Percentiles rank a stretch among this genome's conserved stretches.
These are phyloP conservation scores for Phoeniculus purpureus DNA, from an alignment of 2,797 vertebrate genomes.

Conservation along the genomic window DNA sequence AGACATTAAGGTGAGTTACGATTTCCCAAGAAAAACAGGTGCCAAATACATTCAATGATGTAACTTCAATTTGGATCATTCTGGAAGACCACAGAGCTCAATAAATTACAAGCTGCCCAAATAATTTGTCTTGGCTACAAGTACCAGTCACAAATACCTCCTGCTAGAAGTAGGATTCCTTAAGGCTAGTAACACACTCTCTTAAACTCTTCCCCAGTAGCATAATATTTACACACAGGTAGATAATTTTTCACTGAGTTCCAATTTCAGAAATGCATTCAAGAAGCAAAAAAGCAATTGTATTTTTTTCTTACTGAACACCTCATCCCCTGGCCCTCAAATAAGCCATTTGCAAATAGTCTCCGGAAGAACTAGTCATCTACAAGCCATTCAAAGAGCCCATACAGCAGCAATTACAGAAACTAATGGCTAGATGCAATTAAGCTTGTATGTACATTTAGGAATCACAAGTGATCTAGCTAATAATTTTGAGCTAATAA, in stretches of 20 bases:
- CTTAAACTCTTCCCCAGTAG: background rate
- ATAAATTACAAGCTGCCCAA: conserved; percentile 24
- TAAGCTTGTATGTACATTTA: background rate
- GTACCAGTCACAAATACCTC: background rate
- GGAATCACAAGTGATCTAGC: background rate
- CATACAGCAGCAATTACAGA: background rate
- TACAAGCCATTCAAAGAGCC: background rate
- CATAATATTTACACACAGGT: conserved; percentile 3
- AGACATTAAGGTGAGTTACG: background rate
- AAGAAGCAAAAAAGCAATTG: background rate
- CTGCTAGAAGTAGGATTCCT: conserved; percentile 22
- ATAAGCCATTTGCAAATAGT: background rate
- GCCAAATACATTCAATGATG: background rate
- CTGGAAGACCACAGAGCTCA: conserved; percentile 29
- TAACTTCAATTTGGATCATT: background rate
- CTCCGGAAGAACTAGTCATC: background rate
- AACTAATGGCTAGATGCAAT: background rate
- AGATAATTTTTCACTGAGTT: background rate
- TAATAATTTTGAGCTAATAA: background rate
- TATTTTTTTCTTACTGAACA: background rate
- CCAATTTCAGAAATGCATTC: background rate
- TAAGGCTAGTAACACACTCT: conserved; percentile 4
- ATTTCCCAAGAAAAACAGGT: conserved; percentile 4
- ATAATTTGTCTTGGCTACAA: conserved; percentile 35
- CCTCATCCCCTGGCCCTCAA: background rate